Percentiles rank a stretch among this genome's conserved stretches.
phyloP scores from a whole-genome alignment of 2,113 vertebrate genomes.

The Proteles cristata region DNA sequence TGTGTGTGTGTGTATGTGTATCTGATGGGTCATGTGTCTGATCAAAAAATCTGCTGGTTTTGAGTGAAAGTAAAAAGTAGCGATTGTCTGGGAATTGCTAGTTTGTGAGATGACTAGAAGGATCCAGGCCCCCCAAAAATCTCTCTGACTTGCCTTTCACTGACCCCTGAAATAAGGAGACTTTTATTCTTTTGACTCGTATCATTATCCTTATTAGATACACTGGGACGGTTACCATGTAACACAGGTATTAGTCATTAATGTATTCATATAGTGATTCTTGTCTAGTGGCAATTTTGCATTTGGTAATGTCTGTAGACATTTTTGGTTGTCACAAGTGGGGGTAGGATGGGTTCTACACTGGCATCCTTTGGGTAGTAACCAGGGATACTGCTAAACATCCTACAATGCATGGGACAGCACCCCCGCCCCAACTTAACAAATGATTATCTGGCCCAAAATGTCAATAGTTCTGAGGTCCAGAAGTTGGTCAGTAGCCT shows the following conservation, averaged over 20 bases:
- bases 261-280: neutral
- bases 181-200: neutral
- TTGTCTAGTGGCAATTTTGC: neutral
- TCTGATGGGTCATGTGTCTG: neutral
- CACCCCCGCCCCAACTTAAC: neutral
- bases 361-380: neutral
- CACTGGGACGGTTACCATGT: neutral
- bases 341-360: neutral
- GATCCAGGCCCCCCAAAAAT: neutral
- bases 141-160: neutral
- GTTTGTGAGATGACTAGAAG: neutral
- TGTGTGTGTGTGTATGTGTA: neutral
- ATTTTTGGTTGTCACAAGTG: neutral
- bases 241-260: neutral
- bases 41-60: neutral
- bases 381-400: neutral
- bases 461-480: neutral
- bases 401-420: neutral
- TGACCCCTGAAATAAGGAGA: neutral
- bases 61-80: neutral
- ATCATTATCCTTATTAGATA: neutral
- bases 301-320: neutral
- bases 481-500: neutral
- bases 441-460: neutral
- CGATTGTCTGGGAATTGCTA: neutral